Evolutionary conservation across 2,797 vertebrate species (phyloP), one percentile per base, ranked within the genome.

Genomic region (Steatocranus sp.): DNA sequence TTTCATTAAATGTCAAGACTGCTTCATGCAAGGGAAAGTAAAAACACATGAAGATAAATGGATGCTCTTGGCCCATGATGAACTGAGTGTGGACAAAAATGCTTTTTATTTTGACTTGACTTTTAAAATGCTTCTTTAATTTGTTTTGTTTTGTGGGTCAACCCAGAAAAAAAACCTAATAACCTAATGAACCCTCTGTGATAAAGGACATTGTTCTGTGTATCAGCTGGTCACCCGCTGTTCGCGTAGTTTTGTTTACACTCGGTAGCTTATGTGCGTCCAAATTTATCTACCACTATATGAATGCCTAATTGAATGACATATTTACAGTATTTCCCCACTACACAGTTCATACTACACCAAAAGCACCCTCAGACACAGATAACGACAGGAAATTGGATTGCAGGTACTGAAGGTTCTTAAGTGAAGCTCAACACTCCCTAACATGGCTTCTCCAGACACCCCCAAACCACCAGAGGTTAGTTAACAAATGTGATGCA

Each of bases 1-100:
- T 79, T 54, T 34, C 8, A 54, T 25, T 76, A 51, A 7, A 38
- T 50, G 48, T 18, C 8, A n/a, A 30, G 6, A 79, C 30, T 23
- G 80, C 23, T 30, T 78, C 83, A 78, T 90, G 87, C 88, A 85
- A 81, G n/a, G 68, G 68, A 73, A 17, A 80, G 50, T 4, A 48
- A 46, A 34, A 80, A 14, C 56, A 34, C 4, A 77, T 74, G 11
- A 53, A 70, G 38, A 46, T 66, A 70, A 66, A 53, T 6, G 41
- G 38, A 82, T 74, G 83, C 23, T 76, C 10, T 63, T 75, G 74
- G 51, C 43, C 36, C 10, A 17, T 23, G 30, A 61, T 85, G 17
- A 48, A 73, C 68, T 30, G 68, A 73, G 14, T 41, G 34, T 76
- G 30, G 46, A 75, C 11, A 80, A 32, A 48, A 79, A 25, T 6